Conservation (phyloP, 2,797 vertebrate species). For the Premnoplex brunnescens region DNA sequence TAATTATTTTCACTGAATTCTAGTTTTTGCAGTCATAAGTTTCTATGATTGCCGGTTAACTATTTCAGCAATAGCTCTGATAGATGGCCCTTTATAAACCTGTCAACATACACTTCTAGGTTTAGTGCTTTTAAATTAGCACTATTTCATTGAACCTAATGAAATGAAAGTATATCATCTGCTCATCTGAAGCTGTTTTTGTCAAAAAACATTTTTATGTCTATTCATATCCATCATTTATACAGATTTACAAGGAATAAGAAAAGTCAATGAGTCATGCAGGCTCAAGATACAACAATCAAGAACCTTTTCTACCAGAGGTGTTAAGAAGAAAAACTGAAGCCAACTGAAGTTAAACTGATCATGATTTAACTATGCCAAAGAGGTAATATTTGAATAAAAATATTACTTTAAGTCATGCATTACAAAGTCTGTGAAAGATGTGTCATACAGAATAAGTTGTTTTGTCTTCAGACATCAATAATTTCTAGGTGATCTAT, state of each 20-base stretch:
- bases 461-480: background rate
- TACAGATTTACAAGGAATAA: background rate
- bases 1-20: background rate
- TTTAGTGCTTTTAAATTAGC: background rate
- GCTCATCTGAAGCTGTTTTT: background rate
- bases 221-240: background rate
- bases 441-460: background rate
- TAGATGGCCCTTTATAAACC: background rate
- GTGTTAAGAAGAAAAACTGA: background rate
- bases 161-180: background rate
- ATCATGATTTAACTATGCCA: background rate
- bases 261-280: background rate
- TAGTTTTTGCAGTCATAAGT: background rate
- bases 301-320: background rate
- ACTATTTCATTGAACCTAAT: background rate
- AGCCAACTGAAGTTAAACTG: background rate
- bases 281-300: background rate
- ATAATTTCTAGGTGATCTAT: background rate
- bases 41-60: background rate
- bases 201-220: background rate
- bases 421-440: background rate
- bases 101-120: background rate
- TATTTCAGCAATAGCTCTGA: background rate
- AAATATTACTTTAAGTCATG: background rate
- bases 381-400: background rate